phyloP scores from a whole-genome alignment of 2,888 invertebrate species.

The Acanthosoma haemorrhoidale region DNA sequence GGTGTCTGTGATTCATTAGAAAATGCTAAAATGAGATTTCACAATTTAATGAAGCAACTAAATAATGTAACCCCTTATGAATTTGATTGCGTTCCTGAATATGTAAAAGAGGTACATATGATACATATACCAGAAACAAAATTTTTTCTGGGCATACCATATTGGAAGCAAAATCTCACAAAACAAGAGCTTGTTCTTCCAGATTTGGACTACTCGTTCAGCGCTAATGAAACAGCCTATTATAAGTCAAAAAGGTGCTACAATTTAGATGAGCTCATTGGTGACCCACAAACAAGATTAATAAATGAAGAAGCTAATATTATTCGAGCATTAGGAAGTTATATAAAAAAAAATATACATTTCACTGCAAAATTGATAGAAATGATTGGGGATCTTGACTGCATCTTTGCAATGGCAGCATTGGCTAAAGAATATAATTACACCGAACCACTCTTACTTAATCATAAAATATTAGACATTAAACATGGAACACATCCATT shows the following conservation, averaged over 20 bases:
- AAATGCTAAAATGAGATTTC: constrained; percentile 62
- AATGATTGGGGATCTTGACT: constrained; percentile 62
- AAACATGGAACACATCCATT: constrained; percentile 71
- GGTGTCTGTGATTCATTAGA: constrained; percentile 73
- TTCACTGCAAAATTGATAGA: constrained; percentile 34
- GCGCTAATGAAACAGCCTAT: constrained; percentile 59
- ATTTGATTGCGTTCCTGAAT: constrained; percentile 59
- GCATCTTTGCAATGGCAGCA: constrained; percentile 61
- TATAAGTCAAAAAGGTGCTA: constrained; percentile 65
- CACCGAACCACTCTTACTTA: constrained; percentile 58
- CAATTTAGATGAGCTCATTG: constrained; percentile 67
- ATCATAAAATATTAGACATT: constrained; percentile 56
- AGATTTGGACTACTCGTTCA: constrained; percentile 56
- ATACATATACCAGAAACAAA: constrained; percentile 71
- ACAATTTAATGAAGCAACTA: constrained; percentile 65
- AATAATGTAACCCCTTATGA: constrained; percentile 67
- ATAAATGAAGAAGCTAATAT: constrained; percentile 73
- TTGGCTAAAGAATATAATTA: constrained; percentile 62
- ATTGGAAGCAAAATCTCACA: constrained; percentile 55
- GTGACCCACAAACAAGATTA: constrained; percentile 73
- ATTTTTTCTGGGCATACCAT: constrained; percentile 69
- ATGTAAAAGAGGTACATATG: constrained; percentile 62
- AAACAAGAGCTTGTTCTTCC: constrained; percentile 57
- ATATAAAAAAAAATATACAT: constrained; percentile 53
- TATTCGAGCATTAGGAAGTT: constrained; percentile 61